Conservation (phyloP, 2,113 vertebrate species). For the Amblyornis subalaris region DNA sequence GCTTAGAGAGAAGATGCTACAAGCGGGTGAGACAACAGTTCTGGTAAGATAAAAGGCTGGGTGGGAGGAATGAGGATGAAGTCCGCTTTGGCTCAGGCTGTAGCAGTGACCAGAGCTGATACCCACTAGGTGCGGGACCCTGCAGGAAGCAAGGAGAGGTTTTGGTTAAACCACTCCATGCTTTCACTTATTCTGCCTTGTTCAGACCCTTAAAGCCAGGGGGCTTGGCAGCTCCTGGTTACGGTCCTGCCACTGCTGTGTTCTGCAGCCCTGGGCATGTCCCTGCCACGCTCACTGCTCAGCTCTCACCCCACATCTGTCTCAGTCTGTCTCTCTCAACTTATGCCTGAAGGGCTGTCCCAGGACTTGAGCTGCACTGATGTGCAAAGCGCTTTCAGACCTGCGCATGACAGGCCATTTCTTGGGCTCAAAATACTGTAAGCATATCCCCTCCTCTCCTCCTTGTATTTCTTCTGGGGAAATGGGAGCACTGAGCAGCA, state of each 20-base stretch:
- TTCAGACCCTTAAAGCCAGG: not conserved
- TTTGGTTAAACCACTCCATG: not conserved
- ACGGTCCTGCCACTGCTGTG: not conserved
- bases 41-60: not conserved
- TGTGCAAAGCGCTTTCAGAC: not conserved
- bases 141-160: not conserved
- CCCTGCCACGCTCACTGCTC: not conserved
- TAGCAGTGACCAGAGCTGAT: not conserved
- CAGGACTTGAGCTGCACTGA: not conserved
- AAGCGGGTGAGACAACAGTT: not conserved
- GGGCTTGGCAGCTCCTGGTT: not conserved
- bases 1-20: not conserved
- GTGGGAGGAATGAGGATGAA: not conserved
- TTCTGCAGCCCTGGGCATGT: not conserved
- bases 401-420: not conserved
- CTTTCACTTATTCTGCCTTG: not conserved
- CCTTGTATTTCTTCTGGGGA: not conserved
- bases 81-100: not conserved
- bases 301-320: not conserved
- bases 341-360: not conserved
- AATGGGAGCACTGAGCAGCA: not conserved
- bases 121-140: rapidly evolving
- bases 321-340: not conserved
- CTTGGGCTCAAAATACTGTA: not conserved
- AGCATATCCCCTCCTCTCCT: not conserved